Evolutionary conservation across 2,797 vertebrate species (phyloP).

Genomic region (Zalophus californianus): DNA sequence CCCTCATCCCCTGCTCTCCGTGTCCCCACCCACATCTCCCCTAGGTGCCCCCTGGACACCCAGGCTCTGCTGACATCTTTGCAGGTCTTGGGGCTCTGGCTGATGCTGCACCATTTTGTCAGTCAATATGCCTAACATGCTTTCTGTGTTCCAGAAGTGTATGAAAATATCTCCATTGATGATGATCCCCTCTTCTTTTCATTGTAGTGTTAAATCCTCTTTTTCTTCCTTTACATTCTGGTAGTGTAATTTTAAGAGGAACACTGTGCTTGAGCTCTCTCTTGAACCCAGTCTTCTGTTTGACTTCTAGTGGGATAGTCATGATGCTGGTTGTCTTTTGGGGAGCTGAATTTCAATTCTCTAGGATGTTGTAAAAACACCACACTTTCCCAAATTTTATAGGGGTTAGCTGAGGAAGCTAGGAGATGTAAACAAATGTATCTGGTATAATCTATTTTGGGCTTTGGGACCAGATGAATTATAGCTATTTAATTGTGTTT

Average conservation of each 20-base stretch:
- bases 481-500: neutral
- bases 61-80: neutral
- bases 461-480: neutral
- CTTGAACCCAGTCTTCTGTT: neutral
- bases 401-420: neutral
- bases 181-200: neutral
- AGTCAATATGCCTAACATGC: accelerated
- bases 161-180: neutral
- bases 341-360: neutral
- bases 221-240: neutral
- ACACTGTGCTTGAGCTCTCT: neutral
- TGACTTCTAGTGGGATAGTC: neutral
- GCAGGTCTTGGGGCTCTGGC: neutral
- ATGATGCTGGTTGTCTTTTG: neutral
- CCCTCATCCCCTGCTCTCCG: accelerated
- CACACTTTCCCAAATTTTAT: neutral
- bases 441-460: neutral
- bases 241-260: neutral
- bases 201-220: neutral
- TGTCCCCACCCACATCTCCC: neutral
- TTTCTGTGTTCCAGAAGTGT: neutral
- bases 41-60: accelerated
- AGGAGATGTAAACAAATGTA: neutral
- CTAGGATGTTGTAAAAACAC: neutral
- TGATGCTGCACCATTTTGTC: neutral